Conservation (phyloP, 2,113 vertebrate genomes). For the Alaudala cheleensis region DNA sequence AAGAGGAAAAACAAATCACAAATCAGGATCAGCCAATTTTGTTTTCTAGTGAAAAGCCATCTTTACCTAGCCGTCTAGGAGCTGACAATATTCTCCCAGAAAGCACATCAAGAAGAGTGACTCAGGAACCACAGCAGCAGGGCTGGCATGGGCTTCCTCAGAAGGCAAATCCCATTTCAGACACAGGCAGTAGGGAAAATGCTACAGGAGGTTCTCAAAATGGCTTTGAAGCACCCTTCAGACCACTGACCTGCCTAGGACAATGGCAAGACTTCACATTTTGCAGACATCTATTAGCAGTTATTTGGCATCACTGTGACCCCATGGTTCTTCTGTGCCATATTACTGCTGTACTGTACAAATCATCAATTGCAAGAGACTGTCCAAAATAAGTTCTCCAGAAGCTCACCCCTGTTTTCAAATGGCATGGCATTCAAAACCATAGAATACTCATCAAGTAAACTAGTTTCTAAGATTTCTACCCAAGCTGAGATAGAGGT, state of each 20-base stretch:
- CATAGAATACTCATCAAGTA: neutral
- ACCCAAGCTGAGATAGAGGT: neutral
- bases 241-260: neutral
- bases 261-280: neutral
- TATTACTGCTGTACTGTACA: neutral
- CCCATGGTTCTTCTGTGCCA: fast-evolving
- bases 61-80: neutral
- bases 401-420: neutral
- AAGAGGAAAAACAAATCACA: neutral
- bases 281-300: neutral
- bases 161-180: neutral
- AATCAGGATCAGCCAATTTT: neutral
- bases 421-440: neutral
- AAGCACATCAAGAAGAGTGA: neutral
- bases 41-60: neutral
- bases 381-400: neutral
- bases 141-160: neutral
- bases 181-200: neutral
- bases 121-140: neutral
- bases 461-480: neutral
- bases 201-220: neutral
- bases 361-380: neutral
- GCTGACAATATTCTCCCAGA: neutral
- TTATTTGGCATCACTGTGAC: neutral
- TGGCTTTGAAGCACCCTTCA: neutral